Percentiles rank a stretch among this genome's conserved stretches.
Evolutionary conservation across 92 coral and sea anemone species (phyloP).

Genomic region (Ricordea florida): DNA sequence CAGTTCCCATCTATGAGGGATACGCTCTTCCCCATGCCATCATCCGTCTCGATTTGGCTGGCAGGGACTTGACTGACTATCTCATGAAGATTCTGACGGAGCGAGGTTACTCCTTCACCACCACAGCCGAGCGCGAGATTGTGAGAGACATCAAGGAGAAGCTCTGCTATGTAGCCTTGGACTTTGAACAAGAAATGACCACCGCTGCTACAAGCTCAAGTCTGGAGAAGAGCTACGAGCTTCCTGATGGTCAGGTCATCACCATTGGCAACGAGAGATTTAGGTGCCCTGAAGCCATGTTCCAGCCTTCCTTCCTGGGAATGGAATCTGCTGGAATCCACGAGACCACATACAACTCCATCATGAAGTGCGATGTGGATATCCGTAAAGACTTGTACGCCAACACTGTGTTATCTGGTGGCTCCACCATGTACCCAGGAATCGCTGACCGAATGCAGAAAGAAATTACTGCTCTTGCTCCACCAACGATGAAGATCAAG

Average conservation of each 20-base stretch:
- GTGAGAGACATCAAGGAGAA: slow-evolving; percentile 99
- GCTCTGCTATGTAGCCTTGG: slow-evolving; percentile 92
- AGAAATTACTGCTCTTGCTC: slow-evolving; percentile 96
- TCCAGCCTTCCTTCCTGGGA: slow-evolving; percentile 95
- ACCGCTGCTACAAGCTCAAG: slow-evolving; percentile 90
- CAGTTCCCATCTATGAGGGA: slow-evolving; percentile 99
- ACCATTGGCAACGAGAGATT: slow-evolving; percentile 97
- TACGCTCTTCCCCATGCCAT: slow-evolving; percentile 99
- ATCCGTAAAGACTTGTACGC: slow-evolving; percentile 99
- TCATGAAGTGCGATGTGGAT: slow-evolving; percentile 99
- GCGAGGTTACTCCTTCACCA: slow-evolving; percentile 99
- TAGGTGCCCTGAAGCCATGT: slow-evolving; percentile 93
- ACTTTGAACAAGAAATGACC: slow-evolving; percentile 94
- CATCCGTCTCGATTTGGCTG: slow-evolving; percentile 99
- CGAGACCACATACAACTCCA: slow-evolving; percentile 94
- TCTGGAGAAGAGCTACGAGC: slow-evolving; percentile 94
- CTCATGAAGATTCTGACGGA: slow-evolving; percentile 98
- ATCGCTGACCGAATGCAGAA: slow-evolving; percentile 99
- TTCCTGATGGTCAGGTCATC: slow-evolving; percentile 98
- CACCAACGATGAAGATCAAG: slow-evolving; percentile 99
- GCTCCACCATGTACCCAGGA: slow-evolving; percentile 98
- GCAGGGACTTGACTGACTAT: slow-evolving; percentile 97
- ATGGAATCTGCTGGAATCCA: slow-evolving; percentile 99
- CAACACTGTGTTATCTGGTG: slow-evolving; percentile 98
- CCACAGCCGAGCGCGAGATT: slow-evolving; percentile 98